These are phyloP conservation scores for Tortricodes alternella DNA, from an alignment of 2,888 invertebrate species.

Conservation along the genomic window DNA sequence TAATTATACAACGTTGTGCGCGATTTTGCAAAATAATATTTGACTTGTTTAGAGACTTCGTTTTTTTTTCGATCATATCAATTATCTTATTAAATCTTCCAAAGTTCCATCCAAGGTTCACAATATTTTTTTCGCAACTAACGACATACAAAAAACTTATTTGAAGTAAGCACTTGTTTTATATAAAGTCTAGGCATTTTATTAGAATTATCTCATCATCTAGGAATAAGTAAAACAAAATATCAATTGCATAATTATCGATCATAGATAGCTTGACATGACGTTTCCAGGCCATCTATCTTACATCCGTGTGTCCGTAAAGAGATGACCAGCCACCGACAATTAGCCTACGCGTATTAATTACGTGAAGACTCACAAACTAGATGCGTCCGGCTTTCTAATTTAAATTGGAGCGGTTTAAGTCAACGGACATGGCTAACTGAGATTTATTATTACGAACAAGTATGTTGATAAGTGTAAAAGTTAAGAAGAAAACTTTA, in stretches of 20 bases:
- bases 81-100: no score
- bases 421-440: constrained; percentile 41
- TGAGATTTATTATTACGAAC: constrained; percentile 26
- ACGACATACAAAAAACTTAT: no score
- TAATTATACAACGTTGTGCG: no score
- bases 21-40: no score
- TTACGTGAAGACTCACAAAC: constrained; percentile 62
- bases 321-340: constrained; percentile 68
- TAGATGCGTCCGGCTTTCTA: constrained; percentile 69
- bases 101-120: no score
- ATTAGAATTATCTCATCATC: no score
- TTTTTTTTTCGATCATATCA: no score
- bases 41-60: no score
- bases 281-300: constrained; percentile 24
- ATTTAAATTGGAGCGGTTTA: constrained; percentile 65
- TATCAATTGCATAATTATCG: background rate
- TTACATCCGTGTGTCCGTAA: constrained; percentile 40
- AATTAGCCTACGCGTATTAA: constrained; percentile 77
- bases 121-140: no score
- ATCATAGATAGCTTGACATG: constrained; percentile 8
- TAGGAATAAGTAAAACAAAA: background rate
- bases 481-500: constrained; percentile 18
- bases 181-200: no score
- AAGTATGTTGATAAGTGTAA: constrained; percentile 19
- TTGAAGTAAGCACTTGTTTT: no score